phyloP scores from a whole-genome alignment of 2,888 invertebrate genomes.

The Xylocampa areola region DNA sequence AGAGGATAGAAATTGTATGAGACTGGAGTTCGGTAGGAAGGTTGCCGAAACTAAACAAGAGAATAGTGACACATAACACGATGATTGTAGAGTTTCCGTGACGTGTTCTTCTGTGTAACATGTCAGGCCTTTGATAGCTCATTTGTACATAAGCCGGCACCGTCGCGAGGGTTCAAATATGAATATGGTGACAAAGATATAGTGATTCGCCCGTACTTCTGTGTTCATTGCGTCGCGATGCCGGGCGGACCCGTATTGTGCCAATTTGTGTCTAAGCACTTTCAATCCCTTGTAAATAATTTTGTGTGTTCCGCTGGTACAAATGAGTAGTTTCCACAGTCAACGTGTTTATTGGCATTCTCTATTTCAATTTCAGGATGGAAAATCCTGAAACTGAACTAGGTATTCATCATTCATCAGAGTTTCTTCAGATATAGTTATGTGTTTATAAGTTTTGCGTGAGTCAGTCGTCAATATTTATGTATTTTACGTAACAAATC shows the following conservation, averaged over 20 bases:
- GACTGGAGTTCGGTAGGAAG: not conserved
- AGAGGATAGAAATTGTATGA: conserved; percentile 30
- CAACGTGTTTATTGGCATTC: conserved; percentile 35
- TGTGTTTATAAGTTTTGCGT: not conserved
- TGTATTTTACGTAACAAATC: not conserved
- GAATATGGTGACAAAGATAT: too few species aligned
- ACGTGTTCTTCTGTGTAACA: not conserved
- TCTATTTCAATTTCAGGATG: conserved; percentile 46
- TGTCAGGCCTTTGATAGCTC: conserved; percentile 18
- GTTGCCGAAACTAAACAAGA: conserved; percentile 1
- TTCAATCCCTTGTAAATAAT: conserved; percentile 16
- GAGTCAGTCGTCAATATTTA: not conserved
- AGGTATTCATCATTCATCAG: conserved; percentile 6
- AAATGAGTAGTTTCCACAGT: conserved; percentile 46
- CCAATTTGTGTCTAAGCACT: conserved; percentile 25
- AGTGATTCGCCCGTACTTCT: too few species aligned
- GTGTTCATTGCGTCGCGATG: too few species aligned
- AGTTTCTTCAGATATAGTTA: conserved; percentile 2
- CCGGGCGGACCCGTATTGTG: conserved; percentile 13
- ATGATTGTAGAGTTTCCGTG: conserved; percentile 38
- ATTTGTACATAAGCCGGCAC: conserved; percentile 42
- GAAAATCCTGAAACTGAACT: conserved; percentile 37
- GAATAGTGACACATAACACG: conserved; percentile 24
- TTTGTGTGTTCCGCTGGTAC: conserved; percentile 39
- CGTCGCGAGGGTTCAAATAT: too few species aligned